phyloP scores from a whole-genome alignment of 2,888 invertebrate species.

The Eumacrocentrus americanus region DNA sequence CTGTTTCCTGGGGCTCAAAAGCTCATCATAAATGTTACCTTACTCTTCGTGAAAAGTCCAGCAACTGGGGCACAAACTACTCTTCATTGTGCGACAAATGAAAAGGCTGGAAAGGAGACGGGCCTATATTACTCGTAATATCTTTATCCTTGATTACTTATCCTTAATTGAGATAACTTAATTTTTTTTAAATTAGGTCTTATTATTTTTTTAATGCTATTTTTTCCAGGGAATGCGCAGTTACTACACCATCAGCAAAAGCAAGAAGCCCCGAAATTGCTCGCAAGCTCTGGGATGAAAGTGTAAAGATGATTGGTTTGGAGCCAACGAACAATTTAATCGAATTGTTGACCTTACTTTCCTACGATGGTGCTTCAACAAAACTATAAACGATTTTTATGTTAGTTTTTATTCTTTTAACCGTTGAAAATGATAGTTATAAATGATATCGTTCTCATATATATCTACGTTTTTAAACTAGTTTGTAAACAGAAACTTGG shows the following conservation, averaged over 20 bases:
- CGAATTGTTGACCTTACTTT: conserved; percentile 33
- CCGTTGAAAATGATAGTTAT: too few species aligned
- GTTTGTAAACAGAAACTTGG: too few species aligned
- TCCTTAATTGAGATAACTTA: too few species aligned
- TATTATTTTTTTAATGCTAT: not conserved
- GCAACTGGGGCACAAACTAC: conserved; percentile 77
- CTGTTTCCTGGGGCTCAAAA: conserved; percentile 63
- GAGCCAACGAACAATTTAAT: conserved; percentile 58
- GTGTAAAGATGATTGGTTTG: conserved; percentile 64
- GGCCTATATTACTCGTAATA: conserved; percentile 67
- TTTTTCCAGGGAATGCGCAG: conserved; percentile 65
- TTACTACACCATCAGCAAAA: conserved; percentile 61
- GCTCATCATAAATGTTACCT: conserved; percentile 56
- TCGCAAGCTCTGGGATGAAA: conserved; percentile 69
- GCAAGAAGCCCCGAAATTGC: conserved; percentile 66
- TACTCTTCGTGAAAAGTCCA: conserved; percentile 66
- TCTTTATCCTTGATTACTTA: too few species aligned
- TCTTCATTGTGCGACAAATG: conserved; percentile 74
- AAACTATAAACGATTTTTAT: not conserved
- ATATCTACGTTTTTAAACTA: too few species aligned
- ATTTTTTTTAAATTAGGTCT: not conserved
- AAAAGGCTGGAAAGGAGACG: conserved; percentile 68
- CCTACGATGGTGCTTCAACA: not conserved
- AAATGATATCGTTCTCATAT: too few species aligned
- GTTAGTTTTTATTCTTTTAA: too few species aligned